Percentiles rank a stretch among this genome's conserved stretches.
Evolutionary conservation across 2,797 vertebrate genomes (phyloP).

Genomic region (Avahi laniger): DNA sequence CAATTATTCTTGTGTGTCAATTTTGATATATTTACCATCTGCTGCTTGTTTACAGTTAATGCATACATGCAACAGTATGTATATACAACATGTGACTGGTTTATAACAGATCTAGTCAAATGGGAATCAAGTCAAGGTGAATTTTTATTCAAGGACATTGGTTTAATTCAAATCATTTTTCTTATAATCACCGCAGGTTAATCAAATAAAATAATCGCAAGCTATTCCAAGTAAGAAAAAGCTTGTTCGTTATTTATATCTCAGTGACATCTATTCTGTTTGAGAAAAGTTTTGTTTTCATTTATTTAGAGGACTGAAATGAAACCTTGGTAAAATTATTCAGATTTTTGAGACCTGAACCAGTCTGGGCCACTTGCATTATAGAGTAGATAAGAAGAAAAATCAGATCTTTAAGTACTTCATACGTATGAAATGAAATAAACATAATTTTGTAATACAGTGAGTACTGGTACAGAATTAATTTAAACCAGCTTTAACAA

Average conservation of each 20-base stretch:
- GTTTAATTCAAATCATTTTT: slow-evolving; percentile 61
- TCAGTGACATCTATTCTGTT: background rate
- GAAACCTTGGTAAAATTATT: background rate
- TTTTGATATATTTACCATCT: slow-evolving; percentile 31
- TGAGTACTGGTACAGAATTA: background rate
- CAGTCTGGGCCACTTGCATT: background rate
- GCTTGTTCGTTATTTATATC: background rate
- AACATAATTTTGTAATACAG: background rate
- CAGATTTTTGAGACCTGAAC: background rate
- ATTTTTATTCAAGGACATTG: slow-evolving; percentile 82
- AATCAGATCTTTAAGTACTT: background rate
- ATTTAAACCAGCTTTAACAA: slow-evolving; percentile 24
- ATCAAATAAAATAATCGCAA: slow-evolving; percentile 49
- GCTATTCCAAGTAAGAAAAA: slow-evolving; percentile 13
- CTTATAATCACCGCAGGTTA: slow-evolving; percentile 3
- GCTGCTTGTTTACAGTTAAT: background rate
- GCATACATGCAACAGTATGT: background rate
- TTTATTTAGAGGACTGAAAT: slow-evolving; percentile 20
- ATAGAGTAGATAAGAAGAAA: background rate
- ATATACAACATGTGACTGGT: background rate
- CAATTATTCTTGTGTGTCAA: background rate
- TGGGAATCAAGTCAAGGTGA: slow-evolving; percentile 83
- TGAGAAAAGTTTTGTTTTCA: slow-evolving; percentile 1
- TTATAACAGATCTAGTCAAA: slow-evolving; percentile 75
- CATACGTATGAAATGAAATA: background rate